phyloP scores from a whole-genome alignment of 2,888 invertebrate genomes.

The Iphiclides podalirius region DNA sequence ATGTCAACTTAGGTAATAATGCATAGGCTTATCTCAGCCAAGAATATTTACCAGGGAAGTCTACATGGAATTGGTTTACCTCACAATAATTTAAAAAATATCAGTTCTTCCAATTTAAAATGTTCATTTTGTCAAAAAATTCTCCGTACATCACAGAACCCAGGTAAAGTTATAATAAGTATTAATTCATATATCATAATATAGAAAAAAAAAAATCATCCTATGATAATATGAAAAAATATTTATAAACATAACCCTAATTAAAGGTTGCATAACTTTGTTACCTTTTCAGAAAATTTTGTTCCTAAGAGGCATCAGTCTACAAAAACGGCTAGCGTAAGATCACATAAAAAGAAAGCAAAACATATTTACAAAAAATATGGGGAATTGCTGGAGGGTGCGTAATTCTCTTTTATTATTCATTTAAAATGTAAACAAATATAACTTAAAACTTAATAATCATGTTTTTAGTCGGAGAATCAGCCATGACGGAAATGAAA shows the following conservation, averaged over 20 bases:
- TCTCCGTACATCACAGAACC: slow-evolving; percentile 48
- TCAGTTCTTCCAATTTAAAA: slow-evolving; percentile 54
- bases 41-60: slow-evolving; percentile 62
- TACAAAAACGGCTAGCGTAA: slow-evolving; percentile 62
- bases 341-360: slow-evolving; percentile 63
- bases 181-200: neutral
- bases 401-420: slow-evolving; percentile 25
- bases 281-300: slow-evolving; percentile 53
- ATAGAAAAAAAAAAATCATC: neutral
- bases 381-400: slow-evolving; percentile 86
- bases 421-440: no score
- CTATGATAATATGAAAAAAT: neutral
- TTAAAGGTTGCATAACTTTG: slow-evolving; percentile 61
- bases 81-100: slow-evolving; percentile 41
- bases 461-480: slow-evolving; percentile 82
- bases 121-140: slow-evolving; percentile 69
- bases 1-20: slow-evolving; percentile 50
- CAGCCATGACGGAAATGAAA: slow-evolving; percentile 82
- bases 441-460: no score
- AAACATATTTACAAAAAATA: slow-evolving; percentile 78
- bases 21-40: slow-evolving; percentile 67
- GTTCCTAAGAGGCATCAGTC: slow-evolving; percentile 59
- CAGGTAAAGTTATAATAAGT: slow-evolving; percentile 50
- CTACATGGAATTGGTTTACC: slow-evolving; percentile 52
- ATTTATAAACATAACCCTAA: slow-evolving; percentile 44